Conservation (phyloP, 2,113 vertebrate species). For the Pseudolaguvia tuberculata region DNA sequence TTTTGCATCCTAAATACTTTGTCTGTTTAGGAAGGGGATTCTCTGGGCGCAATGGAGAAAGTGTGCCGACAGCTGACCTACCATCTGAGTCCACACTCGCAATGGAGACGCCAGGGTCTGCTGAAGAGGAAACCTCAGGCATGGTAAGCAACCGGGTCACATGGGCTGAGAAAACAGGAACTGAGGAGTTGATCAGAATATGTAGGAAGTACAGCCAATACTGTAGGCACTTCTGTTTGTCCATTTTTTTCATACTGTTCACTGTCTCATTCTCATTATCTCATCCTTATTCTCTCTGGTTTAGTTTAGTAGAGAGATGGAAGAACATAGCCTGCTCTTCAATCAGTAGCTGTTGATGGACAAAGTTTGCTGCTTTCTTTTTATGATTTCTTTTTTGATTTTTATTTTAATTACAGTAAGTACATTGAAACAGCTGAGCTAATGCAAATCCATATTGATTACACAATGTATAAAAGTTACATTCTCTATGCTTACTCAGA, state of each 20-base stretch:
- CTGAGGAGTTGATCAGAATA: constrained; percentile 11
- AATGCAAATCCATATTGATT: constrained; percentile 28
- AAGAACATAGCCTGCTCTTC: neutral
- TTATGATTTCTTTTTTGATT: too few relatives aligned
- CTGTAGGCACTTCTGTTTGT: neutral
- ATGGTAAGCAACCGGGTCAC: constrained; percentile 76
- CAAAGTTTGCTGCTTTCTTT: neutral
- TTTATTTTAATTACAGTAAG: constrained; percentile 13
- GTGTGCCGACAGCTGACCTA: constrained; percentile 96
- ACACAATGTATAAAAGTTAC: constrained; percentile 43
- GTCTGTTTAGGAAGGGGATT: constrained; percentile 79
- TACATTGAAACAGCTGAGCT: neutral
- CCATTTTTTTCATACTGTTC: neutral
- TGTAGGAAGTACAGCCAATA: constrained; percentile 13
- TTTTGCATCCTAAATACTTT: constrained; percentile 24
- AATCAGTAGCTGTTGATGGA: neutral
- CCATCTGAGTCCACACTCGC: constrained; percentile 95
- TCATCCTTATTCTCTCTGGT: constrained; percentile 19
- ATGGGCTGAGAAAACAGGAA: neutral
- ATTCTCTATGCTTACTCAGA: constrained; percentile 18
- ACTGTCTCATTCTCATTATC: neutral
- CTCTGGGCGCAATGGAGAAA: constrained; percentile 90
- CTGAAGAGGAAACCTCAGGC: constrained; percentile 92
- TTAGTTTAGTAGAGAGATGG: constrained; percentile 18
- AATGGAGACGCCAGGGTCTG: constrained; percentile 87